Evolutionary conservation across 2,113 vertebrate species (phyloP), one percentile per base, ranked within the genome.

Genomic region (Ursus arctos): DNA sequence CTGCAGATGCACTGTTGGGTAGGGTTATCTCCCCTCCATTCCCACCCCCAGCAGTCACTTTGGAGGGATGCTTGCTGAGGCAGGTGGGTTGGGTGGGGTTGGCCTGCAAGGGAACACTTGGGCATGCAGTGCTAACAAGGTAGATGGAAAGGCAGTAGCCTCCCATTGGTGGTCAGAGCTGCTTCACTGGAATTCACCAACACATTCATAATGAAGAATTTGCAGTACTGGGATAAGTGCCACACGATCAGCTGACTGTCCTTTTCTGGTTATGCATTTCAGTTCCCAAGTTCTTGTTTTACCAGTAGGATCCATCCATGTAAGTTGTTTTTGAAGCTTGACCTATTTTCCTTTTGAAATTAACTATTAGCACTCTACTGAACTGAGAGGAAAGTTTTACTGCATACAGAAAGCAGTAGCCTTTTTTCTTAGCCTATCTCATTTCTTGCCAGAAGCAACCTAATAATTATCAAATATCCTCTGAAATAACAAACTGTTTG

Each of bases 241-340:
- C 8, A 99, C 99, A 71, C 99, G 99, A 16, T 76, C 40, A 4
- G 71, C 3, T 21, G 4, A 61, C 61, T 10, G 59, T 22, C 61
- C 21, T 69, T 40, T 22, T 43, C 91, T 61, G 16, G 31, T 5
- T 28, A 11, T 7, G 43, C 63, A 8, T 28, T 13, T 80, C 59
- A 7, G 8, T 69, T 69, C 72, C 36, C 36, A 47, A 69, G 71
- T 26, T 57, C 99, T 99, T 47, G 98, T 99, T 98, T 98, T 99
- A 97, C 99, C 99, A 84, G 98, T 98, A 33, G 99, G 99, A 98
- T 99, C 99, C 33, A 99, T 96, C 21, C 19, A 59, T 59, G 8
- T 99, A 99, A 4, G 99, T 99, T 51, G 99, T 99, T 98, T 99
- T 99, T 99, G 99, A 97, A 99, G 98, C 98, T 99, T 99, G 96